A percentile compares a stretch with the other conserved stretches of the same genome.
phyloP scores from a whole-genome alignment of 1,140 invertebrate species.

The Penaeus japonicus region DNA sequence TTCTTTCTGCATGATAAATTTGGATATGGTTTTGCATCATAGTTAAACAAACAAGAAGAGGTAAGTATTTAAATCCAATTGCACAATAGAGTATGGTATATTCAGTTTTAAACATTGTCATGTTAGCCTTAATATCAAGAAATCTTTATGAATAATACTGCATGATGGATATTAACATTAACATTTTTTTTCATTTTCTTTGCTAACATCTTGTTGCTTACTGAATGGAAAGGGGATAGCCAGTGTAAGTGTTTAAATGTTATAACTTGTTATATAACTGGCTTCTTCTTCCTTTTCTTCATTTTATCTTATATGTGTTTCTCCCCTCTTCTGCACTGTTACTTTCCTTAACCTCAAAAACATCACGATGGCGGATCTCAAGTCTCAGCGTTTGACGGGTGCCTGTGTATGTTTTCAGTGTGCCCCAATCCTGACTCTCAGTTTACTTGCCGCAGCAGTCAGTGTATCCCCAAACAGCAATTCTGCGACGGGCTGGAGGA shows the following conservation, averaged over 20 bases:
- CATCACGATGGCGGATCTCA: conserved; percentile 13
- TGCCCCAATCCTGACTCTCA: conserved; percentile 62
- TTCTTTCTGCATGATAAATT: too few relatives aligned
- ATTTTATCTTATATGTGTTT: background rate
- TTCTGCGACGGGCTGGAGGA: conserved; percentile 77
- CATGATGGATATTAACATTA: background rate
- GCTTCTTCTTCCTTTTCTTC: background rate
- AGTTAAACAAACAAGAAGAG: too few relatives aligned
- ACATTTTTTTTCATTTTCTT: background rate
- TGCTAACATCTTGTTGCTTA: conserved; percentile 41
- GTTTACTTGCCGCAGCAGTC: conserved; percentile 74
- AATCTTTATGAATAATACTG: conserved; percentile 8
- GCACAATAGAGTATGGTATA: too few relatives aligned
- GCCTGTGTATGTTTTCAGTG: conserved; percentile 61
- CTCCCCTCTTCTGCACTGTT: background rate
- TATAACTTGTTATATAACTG: background rate
- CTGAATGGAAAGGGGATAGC: conserved; percentile 16
- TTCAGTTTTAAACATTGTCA: background rate
- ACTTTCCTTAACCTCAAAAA: background rate
- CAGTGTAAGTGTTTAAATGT: background rate
- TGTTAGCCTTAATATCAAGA: background rate
- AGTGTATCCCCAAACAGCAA: conserved; percentile 71
- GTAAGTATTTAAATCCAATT: too few relatives aligned
- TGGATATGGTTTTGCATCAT: too few relatives aligned
- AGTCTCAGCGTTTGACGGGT: conserved; percentile 58